Evolutionary conservation across 1,140 invertebrate genomes (phyloP).

Genomic region (Drosophila sucinea): DNA sequence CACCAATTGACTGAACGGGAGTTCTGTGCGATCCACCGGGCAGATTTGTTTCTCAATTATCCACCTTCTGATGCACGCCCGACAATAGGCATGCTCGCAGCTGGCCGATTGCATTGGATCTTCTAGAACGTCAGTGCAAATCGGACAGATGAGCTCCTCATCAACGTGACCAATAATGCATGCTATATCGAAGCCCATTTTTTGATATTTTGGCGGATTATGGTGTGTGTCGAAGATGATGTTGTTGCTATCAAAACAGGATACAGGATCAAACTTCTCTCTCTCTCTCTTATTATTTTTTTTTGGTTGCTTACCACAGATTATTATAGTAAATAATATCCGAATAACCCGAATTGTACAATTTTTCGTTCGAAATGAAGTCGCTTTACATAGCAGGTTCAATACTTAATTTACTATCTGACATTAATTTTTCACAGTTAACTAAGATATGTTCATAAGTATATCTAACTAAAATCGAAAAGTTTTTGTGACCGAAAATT

Average conservation of each 20-base stretch:
- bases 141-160: slow-evolving; percentile 63
- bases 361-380: slow-evolving; percentile 63
- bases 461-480: too few species aligned
- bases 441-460: slow-evolving; percentile 5
- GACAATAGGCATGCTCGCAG: slow-evolving; percentile 66
- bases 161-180: slow-evolving; percentile 59
- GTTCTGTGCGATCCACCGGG: slow-evolving; percentile 54
- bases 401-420: slow-evolving; percentile 7
- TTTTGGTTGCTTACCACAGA: slow-evolving; percentile 2
- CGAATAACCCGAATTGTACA: slow-evolving; percentile 47
- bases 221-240: neutral
- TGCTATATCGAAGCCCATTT: slow-evolving; percentile 62
- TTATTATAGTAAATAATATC: slow-evolving; percentile 20
- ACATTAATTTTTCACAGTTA: slow-evolving; percentile 14
- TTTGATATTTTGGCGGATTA: neutral
- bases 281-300: neutral
- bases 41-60: slow-evolving; percentile 55
- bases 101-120: slow-evolving; percentile 52
- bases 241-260: neutral
- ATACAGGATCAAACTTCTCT: too few species aligned
- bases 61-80: slow-evolving; percentile 60
- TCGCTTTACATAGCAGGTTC: slow-evolving; percentile 16
- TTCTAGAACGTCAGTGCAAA: slow-evolving; percentile 64
- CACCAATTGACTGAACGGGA: slow-evolving; percentile 35
- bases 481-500: too few species aligned